Evolutionary conservation across 1,140 invertebrate genomes (phyloP), one percentile per base, ranked within the genome.

Genomic region (Drosophila kepulauana): DNA sequence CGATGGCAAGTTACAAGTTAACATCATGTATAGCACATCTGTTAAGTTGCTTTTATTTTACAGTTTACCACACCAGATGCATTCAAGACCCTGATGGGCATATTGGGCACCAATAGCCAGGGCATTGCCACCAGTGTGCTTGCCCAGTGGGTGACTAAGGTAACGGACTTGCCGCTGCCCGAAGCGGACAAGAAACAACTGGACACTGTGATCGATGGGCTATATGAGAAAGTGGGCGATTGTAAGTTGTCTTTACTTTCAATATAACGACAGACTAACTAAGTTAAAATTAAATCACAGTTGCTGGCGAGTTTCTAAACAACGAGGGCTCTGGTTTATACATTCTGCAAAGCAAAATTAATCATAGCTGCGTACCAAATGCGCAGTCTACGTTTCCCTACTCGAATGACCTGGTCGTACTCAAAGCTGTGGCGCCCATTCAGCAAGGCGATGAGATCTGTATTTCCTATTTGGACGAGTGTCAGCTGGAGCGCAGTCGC

Each of bases 251-350:
- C 10, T 20, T 49, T 33, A 20, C 0, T 3, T 63, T 5, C 28
- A 30, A 13, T 13, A 6, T 8, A 7, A 13, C 2, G 1, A 5
- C 4, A 30, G 11, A 6, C 8, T 5, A 15, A 15, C 15, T 25
- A 1, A 48, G 10, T 49, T 7, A n/a, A 30, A 43, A 1, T 1
- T 8, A 6, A 8, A 13, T 10, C 16, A 35, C 10, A 98, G 97
- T 96, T 91, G 96, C 97, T 49, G 98, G 97, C 15, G 94, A 95
- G 67, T 99, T 99, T 92, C 92, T 99, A 11, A 97, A 99, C 92
- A 98, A 96, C 92, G 98, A 99, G 94, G 98, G 98, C 1, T 98
- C 98, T 13, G 98, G 97, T 1, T 93, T 99, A 0, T 99, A 97
- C 93, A 85, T 94, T 13, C 78, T 97, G 1, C 98, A 99, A 92